Base-by-base conservation (phyloP, 2,797 vertebrate species). In the Scyliorhinus canicula region DNA sequence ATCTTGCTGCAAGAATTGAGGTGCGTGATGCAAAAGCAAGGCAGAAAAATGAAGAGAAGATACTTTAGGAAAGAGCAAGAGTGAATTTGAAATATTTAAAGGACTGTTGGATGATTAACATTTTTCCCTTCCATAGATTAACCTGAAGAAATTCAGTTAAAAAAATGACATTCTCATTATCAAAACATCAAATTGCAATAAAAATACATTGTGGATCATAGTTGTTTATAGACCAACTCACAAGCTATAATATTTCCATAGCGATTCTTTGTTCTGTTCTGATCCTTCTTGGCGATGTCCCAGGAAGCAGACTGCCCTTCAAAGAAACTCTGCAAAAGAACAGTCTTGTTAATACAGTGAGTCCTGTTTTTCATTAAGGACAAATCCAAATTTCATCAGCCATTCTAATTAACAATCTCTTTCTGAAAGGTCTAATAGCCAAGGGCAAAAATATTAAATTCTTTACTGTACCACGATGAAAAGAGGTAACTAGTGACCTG, bases 201-300 rank as follows among this genome's bases (percentile, higher is more conserved):
- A 94, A 14, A 94, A 94, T n/a, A 74, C 52, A 94, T 35, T 52
- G 12, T 94, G 31, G 44, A 31, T 12, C 67, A 71, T 50, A 52
- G 47, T 47, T 69, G 67, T 35, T 71, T 74, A 28, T 85, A 95
- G 95, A 95, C 14, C 7, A 96, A 98, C 99, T 99, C 98, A 99
- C 99, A 99, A 97, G 99, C 99, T 96, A 99, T 99, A 96, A 99
- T 99, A 97, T 99, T 99, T 96, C 99, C 99, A 95, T 99, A 99
- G 97, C 99, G 98, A 96, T 99, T 99, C 98, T 99, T 99, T 96
- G 99, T 99, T 96, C 99, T 98, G 96, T 99, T 99, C 97, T 99
- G 98, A 96, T 99, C 99, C 97, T 99, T 99, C 97, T 99, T 99
- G 96, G 99, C 99, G 96, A 99, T 98, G 96, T 99, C 99, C 99